Percentiles rank a stretch among this genome's conserved stretches.
These are phyloP conservation scores for Cecidostiba fungosa DNA, from an alignment of 2,888 invertebrate species.

Conservation along the genomic window DNA sequence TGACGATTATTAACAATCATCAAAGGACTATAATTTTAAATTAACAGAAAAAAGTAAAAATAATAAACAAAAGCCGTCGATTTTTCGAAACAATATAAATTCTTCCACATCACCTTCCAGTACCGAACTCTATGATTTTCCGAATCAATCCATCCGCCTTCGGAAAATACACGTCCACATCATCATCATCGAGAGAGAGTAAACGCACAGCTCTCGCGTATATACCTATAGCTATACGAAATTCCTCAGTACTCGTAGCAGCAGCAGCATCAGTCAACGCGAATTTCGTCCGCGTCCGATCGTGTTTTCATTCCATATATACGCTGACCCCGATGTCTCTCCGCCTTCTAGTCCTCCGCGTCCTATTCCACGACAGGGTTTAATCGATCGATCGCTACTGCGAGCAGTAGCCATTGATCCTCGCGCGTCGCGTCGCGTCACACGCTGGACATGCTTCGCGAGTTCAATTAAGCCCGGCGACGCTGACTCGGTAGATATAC, in stretches of 20 bases:
- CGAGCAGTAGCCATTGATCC: constrained; percentile 17
- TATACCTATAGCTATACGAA: no score
- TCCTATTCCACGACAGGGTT: neutral
- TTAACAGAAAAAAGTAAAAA: no score
- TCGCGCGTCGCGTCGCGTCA: constrained; percentile 5
- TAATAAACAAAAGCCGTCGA: no score
- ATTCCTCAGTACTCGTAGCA: neutral
- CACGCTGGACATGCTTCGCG: constrained; percentile 37
- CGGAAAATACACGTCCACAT: neutral
- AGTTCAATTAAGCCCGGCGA: constrained; percentile 43
- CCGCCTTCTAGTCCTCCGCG: neutral
- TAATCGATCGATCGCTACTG: constrained; percentile 8
- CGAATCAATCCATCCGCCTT: neutral
- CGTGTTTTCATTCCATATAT: neutral
- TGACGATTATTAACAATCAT: no score
- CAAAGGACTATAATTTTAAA: no score
- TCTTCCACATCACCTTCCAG: no score
- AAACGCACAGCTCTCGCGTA: no score
- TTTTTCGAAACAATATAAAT: no score
- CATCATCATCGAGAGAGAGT: no score
- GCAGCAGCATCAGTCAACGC: neutral
- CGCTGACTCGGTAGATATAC: neutral
- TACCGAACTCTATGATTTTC: neutral
- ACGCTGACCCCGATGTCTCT: neutral
- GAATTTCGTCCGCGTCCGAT: neutral